These are phyloP conservation scores for Achatina immaculata DNA, from an alignment of 1,140 invertebrate species.

Conservation along the genomic window DNA sequence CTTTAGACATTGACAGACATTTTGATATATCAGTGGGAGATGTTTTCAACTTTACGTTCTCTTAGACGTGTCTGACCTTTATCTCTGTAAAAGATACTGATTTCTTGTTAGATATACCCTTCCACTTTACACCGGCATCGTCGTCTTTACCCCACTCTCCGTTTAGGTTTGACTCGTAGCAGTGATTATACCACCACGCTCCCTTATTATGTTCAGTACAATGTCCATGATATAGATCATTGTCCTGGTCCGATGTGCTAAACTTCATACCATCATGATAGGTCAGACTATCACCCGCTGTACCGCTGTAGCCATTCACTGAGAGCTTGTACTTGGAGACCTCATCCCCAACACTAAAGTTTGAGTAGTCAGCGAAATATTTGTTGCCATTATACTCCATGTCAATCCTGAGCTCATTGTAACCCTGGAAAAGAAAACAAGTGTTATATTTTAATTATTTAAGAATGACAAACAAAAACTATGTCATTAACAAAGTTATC, in stretches of 20 bases:
- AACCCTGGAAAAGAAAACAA: too few species aligned
- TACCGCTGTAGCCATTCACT: slow-evolving; percentile 39
- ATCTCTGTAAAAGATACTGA: not conserved
- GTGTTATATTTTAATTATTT: too few species aligned
- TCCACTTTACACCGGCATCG: not conserved
- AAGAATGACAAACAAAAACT: too few species aligned
- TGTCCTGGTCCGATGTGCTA: slow-evolving; percentile 10
- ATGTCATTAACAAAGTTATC: too few species aligned
- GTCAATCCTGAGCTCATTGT: not conserved
- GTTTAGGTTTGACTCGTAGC: slow-evolving; percentile 8
- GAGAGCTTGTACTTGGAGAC: slow-evolving; percentile 28
- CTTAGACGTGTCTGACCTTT: too few species aligned
- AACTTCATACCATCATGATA: slow-evolving; percentile 12
- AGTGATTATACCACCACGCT: slow-evolving; percentile 29
- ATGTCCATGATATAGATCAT: not conserved
- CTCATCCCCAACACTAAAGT: slow-evolving; percentile 35
- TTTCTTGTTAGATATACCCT: not conserved
- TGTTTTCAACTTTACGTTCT: too few species aligned
- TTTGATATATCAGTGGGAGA: too few species aligned
- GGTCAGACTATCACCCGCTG: slow-evolving; percentile 65
- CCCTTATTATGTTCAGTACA: not conserved
- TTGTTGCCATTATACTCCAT: not conserved
- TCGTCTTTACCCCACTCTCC: not conserved
- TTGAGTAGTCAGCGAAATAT: slow-evolving; percentile 36
- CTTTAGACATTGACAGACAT: too few species aligned